Evolutionary conservation across 2,113 vertebrate genomes (phyloP).

Genomic region (Phalacrocorax pelagicus): DNA sequence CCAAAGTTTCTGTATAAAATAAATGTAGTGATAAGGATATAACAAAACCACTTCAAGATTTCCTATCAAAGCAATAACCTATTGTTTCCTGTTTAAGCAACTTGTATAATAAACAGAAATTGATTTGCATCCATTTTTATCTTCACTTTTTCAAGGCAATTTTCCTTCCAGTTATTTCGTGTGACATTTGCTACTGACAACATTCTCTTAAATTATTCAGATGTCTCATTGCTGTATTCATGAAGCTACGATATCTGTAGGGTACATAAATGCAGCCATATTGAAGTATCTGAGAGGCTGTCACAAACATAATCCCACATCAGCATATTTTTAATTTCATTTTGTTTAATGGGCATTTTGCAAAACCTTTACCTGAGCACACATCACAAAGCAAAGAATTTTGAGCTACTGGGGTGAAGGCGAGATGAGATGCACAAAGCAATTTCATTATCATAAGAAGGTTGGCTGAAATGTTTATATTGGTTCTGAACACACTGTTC

Average conservation of each 20-base stretch:
- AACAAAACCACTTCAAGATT: not conserved
- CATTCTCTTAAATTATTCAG: conserved; percentile 68
- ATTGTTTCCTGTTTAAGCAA: not conserved
- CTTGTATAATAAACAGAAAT: not conserved
- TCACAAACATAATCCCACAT: not conserved
- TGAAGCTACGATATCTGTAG: conserved; percentile 14
- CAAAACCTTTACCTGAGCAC: not conserved
- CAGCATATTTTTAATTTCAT: conserved; percentile 1
- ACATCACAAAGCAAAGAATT: not conserved
- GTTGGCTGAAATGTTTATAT: not conserved
- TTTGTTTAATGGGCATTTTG: not conserved
- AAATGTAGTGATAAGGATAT: not conserved
- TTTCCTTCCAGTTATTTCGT: conserved; percentile 9
- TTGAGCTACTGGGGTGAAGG: not conserved
- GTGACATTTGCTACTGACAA: conserved; percentile 56
- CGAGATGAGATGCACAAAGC: not conserved
- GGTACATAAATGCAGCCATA: conserved; percentile 7
- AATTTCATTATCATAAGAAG: not conserved
- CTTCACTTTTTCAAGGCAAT: conserved; percentile 26
- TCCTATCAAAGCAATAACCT: not conserved
- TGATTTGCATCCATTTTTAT: conserved; percentile 5
- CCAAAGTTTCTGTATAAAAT: not conserved
- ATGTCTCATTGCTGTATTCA: conserved; percentile 3
- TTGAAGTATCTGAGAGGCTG: not conserved
- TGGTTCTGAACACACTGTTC: not conserved